phyloP scores from a whole-genome alignment of 2,113 vertebrate genomes.

The Pterocles burchelli region DNA sequence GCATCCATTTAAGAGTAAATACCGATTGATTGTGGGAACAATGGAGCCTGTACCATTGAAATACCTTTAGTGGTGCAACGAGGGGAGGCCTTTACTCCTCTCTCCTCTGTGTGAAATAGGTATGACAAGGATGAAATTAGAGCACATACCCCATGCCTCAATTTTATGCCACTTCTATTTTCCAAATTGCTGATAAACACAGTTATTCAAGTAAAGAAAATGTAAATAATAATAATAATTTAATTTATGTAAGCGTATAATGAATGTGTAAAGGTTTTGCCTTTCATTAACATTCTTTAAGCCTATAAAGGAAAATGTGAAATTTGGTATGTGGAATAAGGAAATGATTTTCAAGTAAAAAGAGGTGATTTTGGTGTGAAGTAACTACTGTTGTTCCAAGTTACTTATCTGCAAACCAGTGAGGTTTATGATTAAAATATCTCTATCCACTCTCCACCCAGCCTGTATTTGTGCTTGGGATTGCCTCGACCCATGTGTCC shows the following conservation, averaged over 20 bases:
- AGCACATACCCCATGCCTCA: neutral
- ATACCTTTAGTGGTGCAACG: neutral
- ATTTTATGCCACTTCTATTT: neutral
- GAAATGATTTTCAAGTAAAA: neutral
- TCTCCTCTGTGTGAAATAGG: neutral
- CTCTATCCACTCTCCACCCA: too few relatives aligned
- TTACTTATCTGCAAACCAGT: neutral
- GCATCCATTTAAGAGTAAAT: neutral
- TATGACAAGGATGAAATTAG: neutral
- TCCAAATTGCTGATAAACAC: neutral
- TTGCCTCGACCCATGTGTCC: neutral
- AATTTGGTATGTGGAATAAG: neutral
- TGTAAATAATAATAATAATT: neutral
- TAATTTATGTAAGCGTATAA: accelerated
- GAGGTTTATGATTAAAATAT: accelerated
- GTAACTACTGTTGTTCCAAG: neutral
- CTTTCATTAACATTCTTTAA: neutral
- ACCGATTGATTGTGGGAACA: neutral
- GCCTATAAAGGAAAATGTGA: neutral
- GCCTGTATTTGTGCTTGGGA: too few relatives aligned
- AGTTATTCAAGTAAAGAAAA: neutral
- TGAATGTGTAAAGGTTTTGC: neutral
- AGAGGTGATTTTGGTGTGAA: neutral
- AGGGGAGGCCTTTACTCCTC: neutral
- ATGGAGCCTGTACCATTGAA: accelerated